Base-by-base conservation (phyloP, 2,113 vertebrate genomes). In the Chionodraco myersi region DNA sequence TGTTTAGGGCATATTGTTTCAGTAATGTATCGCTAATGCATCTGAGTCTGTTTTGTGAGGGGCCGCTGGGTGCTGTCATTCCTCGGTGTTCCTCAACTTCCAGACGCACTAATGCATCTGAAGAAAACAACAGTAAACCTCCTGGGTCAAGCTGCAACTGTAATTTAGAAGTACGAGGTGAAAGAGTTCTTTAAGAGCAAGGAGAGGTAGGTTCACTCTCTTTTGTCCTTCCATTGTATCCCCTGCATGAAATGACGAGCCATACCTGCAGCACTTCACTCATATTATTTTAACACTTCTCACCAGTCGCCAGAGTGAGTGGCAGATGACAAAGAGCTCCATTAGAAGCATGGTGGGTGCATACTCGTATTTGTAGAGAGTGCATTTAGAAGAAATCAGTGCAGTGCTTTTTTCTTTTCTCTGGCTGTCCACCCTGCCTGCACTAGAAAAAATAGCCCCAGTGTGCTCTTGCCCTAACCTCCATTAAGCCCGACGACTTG, bases 21-120 rank as follows among this genome's bases (percentile, higher is more conserved):
- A 70, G 89, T 91, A 92, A 92, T 91, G 93, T 71, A 79, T 82
- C 77, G 47, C 91, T 91, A 92, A 92, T 92, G 90, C 82, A 86
- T 85, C 68, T 51, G 80, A 84, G 54, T 49, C 34, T 49, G 75
- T 84, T 85, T 84, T 88, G 23, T 34, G 78, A 48, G 75, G 89
- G 83, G 72, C 89, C 79, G 36, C 78, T 64, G 85, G 91, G 76
- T 65, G 86, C 81, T 86, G 88, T 84, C 85, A 75, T 69, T 88
- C 67, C 75, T 62, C 63, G 0, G 9, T 54, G 70, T 65, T 82
- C 75, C 51, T 83, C 64, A 5, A 80, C 75, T 86, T 85, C 62
- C 52, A 74, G 61, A 65, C 54, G 85, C 81, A 74, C 88, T 86
- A 88, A 88, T 89, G 91, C 67, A 82, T 82, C 79, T n/a, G 69